Percentiles rank a stretch among this genome's conserved stretches.
Conservation (phyloP, 2,113 vertebrate species). For the Mungos mungo region DNA sequence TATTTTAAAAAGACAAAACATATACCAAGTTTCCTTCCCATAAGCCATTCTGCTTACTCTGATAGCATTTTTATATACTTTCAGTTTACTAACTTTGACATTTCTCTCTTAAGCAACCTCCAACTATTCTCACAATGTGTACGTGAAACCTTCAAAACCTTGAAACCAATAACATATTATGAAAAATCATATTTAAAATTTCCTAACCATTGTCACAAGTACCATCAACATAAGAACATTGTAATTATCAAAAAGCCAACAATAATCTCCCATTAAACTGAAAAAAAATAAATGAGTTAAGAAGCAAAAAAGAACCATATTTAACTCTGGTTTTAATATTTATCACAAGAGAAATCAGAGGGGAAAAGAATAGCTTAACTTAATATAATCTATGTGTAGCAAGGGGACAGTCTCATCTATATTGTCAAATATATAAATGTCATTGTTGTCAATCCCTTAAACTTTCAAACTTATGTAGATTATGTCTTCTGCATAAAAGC, state of each 20-base stretch:
- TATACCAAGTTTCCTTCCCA: background rate
- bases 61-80: constrained; percentile 29
- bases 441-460: background rate
- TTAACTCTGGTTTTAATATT: background rate
- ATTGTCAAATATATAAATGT: background rate
- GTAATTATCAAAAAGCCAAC: background rate
- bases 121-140: background rate
- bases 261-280: background rate
- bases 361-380: background rate
- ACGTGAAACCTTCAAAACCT: background rate
- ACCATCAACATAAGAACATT: background rate
- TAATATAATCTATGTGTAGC: background rate
- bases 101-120: background rate
- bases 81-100: background rate
- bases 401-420: background rate
- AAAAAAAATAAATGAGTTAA: background rate
- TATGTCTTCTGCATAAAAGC: background rate
- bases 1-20: background rate
- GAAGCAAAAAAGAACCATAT: background rate
- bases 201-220: background rate
- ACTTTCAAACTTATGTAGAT: background rate
- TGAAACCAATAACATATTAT: background rate
- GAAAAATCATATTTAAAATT: background rate
- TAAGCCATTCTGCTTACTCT: background rate
- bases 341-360: background rate